Percentiles rank a stretch among this genome's conserved stretches.
phyloP scores from a whole-genome alignment of 2,113 vertebrate genomes.

The Capreolus pygargus region DNA sequence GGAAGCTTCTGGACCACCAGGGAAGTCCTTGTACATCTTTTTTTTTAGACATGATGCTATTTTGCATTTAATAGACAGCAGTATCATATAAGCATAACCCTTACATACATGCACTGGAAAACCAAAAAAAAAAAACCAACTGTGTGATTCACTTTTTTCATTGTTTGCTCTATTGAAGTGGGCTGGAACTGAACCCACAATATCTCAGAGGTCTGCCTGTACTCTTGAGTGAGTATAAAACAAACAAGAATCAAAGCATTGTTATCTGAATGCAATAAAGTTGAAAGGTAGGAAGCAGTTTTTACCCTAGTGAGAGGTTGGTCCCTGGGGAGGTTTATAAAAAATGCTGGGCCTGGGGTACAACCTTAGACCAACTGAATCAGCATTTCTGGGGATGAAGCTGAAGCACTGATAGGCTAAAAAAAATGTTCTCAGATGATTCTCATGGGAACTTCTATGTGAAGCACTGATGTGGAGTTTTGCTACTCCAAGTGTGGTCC shows the following conservation, averaged over 20 bases:
- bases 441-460: not conserved
- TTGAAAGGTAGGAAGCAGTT: not conserved
- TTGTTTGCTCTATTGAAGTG: not conserved
- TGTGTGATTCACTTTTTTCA: not conserved
- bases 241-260: not conserved
- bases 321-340: not conserved
- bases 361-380: not conserved
- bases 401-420: not conserved
- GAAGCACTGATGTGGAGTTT: too few relatives aligned
- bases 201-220: not conserved
- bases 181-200: not conserved
- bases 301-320: not conserved
- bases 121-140: not conserved
- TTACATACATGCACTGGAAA: not conserved
- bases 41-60: not conserved
- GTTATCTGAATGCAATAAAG: not conserved
- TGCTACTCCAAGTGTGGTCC: not conserved
- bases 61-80: not conserved
- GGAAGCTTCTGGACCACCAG: not conserved
- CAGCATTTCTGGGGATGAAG: not conserved
- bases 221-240: not conserved
- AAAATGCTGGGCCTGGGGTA: not conserved
- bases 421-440: not conserved
- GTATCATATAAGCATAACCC: not conserved
- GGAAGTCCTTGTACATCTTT: not conserved